Base-by-base conservation (phyloP, 1,140 invertebrate species). In the Drosophila athabasca region DNA sequence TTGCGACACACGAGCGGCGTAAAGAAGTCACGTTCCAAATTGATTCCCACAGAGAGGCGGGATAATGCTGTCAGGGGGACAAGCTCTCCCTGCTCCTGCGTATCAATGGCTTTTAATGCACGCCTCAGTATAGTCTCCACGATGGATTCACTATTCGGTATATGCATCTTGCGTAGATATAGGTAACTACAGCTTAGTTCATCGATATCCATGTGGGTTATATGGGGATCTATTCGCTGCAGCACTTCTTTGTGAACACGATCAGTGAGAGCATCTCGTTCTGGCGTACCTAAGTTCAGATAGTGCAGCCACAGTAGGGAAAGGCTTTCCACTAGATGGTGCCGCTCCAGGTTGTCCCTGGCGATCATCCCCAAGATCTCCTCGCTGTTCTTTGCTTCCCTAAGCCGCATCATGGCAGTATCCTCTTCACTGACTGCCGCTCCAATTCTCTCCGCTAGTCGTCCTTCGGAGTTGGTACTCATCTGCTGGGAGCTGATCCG, bases 1-100 rank as follows among this genome's bases (percentile, higher is more conserved):
- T 90, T 67, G 2, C 58, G 57, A 29, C 84, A 79, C 1, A 92
- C 70, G 1, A 91, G 57, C 8, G 79, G 76, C 5, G 78, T 79
- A 48, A 90, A 85, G 22, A 92, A 82, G 8, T 90, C 84, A 15
- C 75, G 73, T 9, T 87, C 79, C 13, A 75, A 22, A 59, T 84
- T 90, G 3, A 91, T 81, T 0, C 60, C 88, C n/a, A 91, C 90
- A 5, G 76, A 51, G 1, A 92, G 73, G 9, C 90, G 83, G 0
- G 90, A 91, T 0, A 92, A 53, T 7, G 84, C 70, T 2, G 76
- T 44, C 4, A 91, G 53, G 0, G 87, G 54, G 7, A 91, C 49
- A 8, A 70, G 22, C 6, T 73, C 57, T 2, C 13, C 50, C 13
- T 62, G 11, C 2, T 51, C 46, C 13, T 54, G 15, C 6, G 11